These are phyloP conservation scores for Oscheius sp. DNA, from an alignment of 2,888 invertebrate genomes.

Conservation along the genomic window DNA sequence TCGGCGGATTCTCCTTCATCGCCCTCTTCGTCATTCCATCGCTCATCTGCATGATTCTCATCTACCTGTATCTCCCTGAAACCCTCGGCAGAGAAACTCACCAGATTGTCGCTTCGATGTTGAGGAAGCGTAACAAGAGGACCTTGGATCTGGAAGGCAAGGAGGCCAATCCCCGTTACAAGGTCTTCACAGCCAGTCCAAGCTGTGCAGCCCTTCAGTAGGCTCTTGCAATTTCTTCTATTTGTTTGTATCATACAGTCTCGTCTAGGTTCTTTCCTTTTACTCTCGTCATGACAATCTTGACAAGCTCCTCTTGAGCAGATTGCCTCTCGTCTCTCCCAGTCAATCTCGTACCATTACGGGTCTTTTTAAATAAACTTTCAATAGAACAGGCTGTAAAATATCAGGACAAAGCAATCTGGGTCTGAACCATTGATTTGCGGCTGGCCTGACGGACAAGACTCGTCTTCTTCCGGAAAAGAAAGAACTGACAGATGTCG, in stretches of 20 bases:
- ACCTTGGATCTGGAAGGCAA: conserved; percentile 13
- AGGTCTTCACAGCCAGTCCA: conserved; percentile 31
- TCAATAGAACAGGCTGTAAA: background rate
- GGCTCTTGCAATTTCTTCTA: background rate
- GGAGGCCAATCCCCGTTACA: conserved; percentile 11
- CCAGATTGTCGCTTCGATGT: conserved; percentile 52
- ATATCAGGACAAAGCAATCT: conserved; percentile 9
- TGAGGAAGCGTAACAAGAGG: conserved; percentile 35
- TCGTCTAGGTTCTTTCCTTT: background rate
- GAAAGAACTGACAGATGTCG: conserved; percentile 18
- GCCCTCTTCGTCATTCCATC: conserved; percentile 65
- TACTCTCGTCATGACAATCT: no score
- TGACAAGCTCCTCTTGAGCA: background rate
- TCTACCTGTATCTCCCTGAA: conserved; percentile 66
- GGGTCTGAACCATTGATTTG: conserved; percentile 34
- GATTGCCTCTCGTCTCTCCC: background rate
- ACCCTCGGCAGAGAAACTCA: conserved; percentile 61
- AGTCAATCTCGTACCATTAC: background rate
- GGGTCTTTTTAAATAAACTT: background rate
- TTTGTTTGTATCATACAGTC: conserved; percentile 23
- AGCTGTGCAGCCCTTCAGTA: conserved; percentile 30
- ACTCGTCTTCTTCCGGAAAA: conserved; percentile 9
- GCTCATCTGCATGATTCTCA: conserved; percentile 54
- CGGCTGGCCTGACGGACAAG: conserved; percentile 29
- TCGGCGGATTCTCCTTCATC: conserved; percentile 62